Conservation (phyloP, 92 coral and sea anemone genomes). For the Zoanthus gigantus region DNA sequence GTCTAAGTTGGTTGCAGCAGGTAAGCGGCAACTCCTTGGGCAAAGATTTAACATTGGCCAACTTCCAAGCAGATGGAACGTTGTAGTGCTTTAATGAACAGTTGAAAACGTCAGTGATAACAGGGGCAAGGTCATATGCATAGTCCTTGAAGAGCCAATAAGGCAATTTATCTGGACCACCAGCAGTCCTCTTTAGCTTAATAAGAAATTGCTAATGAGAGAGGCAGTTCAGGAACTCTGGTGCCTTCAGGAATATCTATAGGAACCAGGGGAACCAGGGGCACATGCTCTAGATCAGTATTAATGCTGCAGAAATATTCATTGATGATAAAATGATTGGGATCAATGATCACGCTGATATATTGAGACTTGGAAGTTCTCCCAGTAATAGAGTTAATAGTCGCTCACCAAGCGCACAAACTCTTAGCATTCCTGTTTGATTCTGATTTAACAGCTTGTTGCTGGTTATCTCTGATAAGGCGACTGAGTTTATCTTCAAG, state of each 20-base stretch:
- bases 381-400: constrained; percentile 30
- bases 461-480: constrained; percentile 23
- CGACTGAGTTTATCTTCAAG: constrained; percentile 6
- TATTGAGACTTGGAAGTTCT: not conserved
- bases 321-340: not conserved
- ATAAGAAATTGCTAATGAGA: too few relatives aligned
- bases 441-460: constrained; percentile 6
- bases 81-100: not conserved
- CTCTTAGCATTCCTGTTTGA: constrained; percentile 1
- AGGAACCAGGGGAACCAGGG: too few relatives aligned
- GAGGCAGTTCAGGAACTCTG: too few relatives aligned
- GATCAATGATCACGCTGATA: not conserved
- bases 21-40: not conserved
- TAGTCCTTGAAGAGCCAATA: not conserved
- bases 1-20: not conserved
- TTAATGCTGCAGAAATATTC: too few relatives aligned
- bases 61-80: not conserved
- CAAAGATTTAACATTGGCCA: not conserved
- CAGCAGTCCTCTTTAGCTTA: too few relatives aligned
- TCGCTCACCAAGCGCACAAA: constrained; percentile 20
- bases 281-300: too few relatives aligned
- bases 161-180: too few relatives aligned
- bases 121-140: not conserved
- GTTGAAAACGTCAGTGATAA: not conserved
- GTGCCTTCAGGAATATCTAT: too few relatives aligned